Percentiles rank a stretch among this genome's conserved stretches.
phyloP scores from a whole-genome alignment of 2,888 invertebrate species.

The Chalcis sispes region DNA sequence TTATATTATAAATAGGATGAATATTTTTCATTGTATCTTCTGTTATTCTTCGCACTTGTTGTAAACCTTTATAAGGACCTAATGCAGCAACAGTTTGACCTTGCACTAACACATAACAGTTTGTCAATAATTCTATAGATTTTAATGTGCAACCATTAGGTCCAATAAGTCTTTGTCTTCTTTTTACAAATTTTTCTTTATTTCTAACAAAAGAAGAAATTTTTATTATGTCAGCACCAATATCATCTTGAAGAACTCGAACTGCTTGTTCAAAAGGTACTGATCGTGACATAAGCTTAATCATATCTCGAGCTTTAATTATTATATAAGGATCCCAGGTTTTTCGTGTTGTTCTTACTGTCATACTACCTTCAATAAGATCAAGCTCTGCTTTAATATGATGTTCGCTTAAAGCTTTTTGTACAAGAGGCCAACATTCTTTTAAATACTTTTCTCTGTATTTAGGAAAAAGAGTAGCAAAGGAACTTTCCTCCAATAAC shows the following conservation, averaged over 20 bases:
- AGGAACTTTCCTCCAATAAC: conserved; percentile 94
- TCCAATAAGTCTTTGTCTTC: conserved; percentile 95
- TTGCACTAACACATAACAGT: conserved; percentile 97
- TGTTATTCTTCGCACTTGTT: conserved; percentile 88
- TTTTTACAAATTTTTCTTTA: conserved; percentile 95
- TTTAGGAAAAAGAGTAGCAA: conserved; percentile 97
- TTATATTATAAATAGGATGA: conserved; percentile 98
- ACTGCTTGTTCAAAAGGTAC: conserved; percentile 98
- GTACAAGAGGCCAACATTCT: conserved; percentile 96
- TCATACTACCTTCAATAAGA: conserved; percentile 95
- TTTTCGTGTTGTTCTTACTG: conserved; percentile 94
- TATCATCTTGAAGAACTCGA: conserved; percentile 90
- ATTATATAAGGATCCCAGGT: conserved; percentile 99
- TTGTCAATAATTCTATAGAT: conserved; percentile 96
- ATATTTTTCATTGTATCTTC: conserved; percentile 99
- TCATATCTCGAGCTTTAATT: conserved; percentile 96
- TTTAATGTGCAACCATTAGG: conserved; percentile 99
- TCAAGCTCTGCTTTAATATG: conserved; percentile 92
- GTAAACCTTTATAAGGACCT: conserved; percentile 95
- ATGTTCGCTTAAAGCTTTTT: conserved; percentile 88
- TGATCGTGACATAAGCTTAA: conserved; percentile 95
- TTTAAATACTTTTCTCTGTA: conserved; percentile 97
- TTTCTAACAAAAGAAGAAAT: conserved; percentile 93
- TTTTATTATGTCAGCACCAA: conserved; percentile 96
- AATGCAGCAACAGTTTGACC: conserved; percentile 97